phyloP scores from a whole-genome alignment of 2,113 vertebrate genomes.

The Gila orcuttii region DNA sequence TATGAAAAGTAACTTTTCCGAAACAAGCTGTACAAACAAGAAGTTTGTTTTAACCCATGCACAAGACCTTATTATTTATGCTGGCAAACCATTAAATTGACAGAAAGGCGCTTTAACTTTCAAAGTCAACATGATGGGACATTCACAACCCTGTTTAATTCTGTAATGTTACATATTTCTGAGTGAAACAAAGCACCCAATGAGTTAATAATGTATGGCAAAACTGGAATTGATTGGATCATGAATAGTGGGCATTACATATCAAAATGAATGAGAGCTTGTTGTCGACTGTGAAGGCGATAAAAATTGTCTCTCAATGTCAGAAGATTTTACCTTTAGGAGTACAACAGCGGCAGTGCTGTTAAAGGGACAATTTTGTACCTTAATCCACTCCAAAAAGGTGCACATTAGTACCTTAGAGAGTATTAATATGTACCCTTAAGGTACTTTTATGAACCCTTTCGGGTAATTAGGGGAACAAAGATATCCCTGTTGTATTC shows the following conservation, averaged over 20 bases:
- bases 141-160: neutral
- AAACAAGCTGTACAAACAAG: slow-evolving; percentile 3
- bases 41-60: neutral
- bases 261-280: neutral
- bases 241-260: neutral
- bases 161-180: neutral
- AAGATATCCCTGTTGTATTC: neutral
- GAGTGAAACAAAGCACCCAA: neutral
- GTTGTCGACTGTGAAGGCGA: neutral
- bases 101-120: neutral
- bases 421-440: neutral
- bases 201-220: neutral
- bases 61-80: neutral
- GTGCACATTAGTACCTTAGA: neutral
- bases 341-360: neutral
- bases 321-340: neutral
- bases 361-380: neutral
- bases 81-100: neutral
- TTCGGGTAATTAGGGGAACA: neutral
- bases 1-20: neutral
- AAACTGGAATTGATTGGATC: neutral
- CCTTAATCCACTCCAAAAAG: neutral
- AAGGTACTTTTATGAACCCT: neutral
- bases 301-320: neutral
- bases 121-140: neutral